Percentiles rank a stretch among this genome's conserved stretches.
phyloP scores from a whole-genome alignment of 2,113 vertebrate species.

The Rhipidura dahli region DNA sequence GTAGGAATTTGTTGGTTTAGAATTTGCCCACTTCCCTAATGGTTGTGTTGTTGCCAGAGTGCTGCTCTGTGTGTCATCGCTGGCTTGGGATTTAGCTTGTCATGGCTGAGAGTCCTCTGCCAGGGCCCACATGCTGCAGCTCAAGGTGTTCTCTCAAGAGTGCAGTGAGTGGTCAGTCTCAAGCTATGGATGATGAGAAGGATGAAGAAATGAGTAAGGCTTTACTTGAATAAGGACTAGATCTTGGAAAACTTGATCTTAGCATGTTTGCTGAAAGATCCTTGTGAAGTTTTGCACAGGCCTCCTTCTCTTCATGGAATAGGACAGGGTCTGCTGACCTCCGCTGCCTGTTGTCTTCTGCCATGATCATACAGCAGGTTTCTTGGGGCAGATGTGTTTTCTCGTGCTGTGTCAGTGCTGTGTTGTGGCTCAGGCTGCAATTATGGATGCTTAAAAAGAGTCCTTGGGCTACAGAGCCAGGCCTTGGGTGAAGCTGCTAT shows the following conservation, averaged over 20 bases:
- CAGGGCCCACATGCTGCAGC: not conserved
- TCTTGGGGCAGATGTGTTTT: not conserved
- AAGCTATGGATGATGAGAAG: not conserved
- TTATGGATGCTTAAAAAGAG: not conserved
- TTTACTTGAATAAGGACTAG: not conserved
- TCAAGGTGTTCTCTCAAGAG: not conserved
- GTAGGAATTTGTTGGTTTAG: not conserved
- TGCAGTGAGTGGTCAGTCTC: not conserved
- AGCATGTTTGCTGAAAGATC: not conserved
- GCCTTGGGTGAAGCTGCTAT: not conserved
- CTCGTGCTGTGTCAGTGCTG: rapidly evolving
- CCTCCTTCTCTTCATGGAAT: slow-evolving; percentile 50
- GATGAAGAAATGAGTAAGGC: not conserved
- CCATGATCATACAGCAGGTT: not conserved
- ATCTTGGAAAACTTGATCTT: not conserved
- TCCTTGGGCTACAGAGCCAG: not conserved
- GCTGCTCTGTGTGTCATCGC: not conserved
- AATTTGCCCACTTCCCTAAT: not conserved
- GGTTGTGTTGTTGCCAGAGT: rapidly evolving
- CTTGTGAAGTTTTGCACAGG: not conserved
- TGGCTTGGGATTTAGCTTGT: not conserved
- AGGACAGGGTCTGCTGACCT: not conserved
- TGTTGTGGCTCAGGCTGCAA: not conserved
- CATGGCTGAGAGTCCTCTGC: not conserved
- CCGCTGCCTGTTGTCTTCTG: not conserved